Conservation (phyloP, 2,888 invertebrate genomes). For the Platycheirus rosarum region DNA sequence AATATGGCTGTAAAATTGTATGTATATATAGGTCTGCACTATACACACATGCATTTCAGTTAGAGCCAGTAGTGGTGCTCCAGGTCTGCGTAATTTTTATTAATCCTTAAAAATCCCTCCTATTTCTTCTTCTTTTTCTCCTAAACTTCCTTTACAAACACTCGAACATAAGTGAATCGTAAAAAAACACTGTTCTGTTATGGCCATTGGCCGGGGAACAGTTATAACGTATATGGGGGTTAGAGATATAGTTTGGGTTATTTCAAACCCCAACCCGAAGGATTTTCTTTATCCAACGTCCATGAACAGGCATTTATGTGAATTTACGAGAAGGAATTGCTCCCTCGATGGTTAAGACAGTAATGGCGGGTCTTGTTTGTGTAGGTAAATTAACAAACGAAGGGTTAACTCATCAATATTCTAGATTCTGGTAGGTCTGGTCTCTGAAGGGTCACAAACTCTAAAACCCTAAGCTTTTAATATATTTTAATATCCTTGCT, state of each 20-base stretch:
- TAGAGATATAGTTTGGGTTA: slow-evolving; percentile 6
- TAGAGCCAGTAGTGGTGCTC: not conserved
- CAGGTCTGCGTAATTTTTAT: slow-evolving; percentile 11
- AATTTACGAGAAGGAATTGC: slow-evolving; percentile 14
- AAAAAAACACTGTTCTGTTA: slow-evolving; percentile 13
- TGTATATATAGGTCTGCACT: not conserved
- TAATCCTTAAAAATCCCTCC: slow-evolving; percentile 5
- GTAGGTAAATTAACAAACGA: slow-evolving; percentile 63
- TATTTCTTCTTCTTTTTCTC: not conserved
- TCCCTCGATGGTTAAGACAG: slow-evolving; percentile 4
- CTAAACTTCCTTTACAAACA: slow-evolving; percentile 22
- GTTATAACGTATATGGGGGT: slow-evolving; percentile 14
- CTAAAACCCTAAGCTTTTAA: no score
- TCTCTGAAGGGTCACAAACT: no score
- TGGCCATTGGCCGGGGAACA: not conserved
- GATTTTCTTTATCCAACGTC: slow-evolving; percentile 5
- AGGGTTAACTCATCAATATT: slow-evolving; percentile 58
- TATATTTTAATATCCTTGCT: slow-evolving; percentile 43
- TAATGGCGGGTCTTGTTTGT: slow-evolving; percentile 39
- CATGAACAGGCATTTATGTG: slow-evolving; percentile 52
- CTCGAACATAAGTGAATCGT: slow-evolving; percentile 26
- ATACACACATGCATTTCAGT: no score
- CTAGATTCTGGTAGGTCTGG: no score
- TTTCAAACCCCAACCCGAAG: not conserved
- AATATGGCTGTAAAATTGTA: not conserved